A percentile compares a stretch with the other conserved stretches of the same genome.
Evolutionary conservation across 1,140 invertebrate genomes (phyloP).

Genomic region (Planococcus citri): DNA sequence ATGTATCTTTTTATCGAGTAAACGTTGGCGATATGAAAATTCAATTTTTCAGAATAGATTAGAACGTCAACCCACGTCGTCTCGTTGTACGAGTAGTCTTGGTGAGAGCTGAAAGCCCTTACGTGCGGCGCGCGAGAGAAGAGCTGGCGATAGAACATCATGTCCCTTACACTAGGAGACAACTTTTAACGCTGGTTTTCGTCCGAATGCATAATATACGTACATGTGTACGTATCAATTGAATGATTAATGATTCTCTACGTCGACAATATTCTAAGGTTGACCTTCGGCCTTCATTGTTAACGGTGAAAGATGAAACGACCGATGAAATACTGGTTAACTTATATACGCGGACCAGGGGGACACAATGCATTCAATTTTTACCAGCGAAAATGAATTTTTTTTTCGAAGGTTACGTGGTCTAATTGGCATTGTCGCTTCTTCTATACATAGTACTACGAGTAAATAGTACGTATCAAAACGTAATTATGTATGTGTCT

Average conservation of each 20-base stretch:
- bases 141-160: too few species aligned
- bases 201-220: not conserved
- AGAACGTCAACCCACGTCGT: not conserved
- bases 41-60: not conserved
- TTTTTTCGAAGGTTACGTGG: not conserved
- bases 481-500: too few species aligned
- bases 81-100: not conserved
- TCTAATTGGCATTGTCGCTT: not conserved
- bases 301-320: slow-evolving; percentile 6
- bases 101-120: not conserved
- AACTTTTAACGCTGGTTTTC: not conserved
- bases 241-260: not conserved
- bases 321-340: slow-evolving; percentile 1
- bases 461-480: too few species aligned
- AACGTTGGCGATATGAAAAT: not conserved
- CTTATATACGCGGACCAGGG: not conserved
- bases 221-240: slow-evolving; percentile 7
- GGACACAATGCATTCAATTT: not conserved
- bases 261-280: not conserved
- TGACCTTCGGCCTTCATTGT: slow-evolving; percentile 5
- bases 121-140: too few species aligned
- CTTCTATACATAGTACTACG: too few species aligned
- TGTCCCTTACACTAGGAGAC: not conserved
- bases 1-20: too few species aligned
- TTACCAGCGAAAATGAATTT: not conserved